Conservation (phyloP, 2,888 invertebrate species). For the Drosophila percnosoma region DNA sequence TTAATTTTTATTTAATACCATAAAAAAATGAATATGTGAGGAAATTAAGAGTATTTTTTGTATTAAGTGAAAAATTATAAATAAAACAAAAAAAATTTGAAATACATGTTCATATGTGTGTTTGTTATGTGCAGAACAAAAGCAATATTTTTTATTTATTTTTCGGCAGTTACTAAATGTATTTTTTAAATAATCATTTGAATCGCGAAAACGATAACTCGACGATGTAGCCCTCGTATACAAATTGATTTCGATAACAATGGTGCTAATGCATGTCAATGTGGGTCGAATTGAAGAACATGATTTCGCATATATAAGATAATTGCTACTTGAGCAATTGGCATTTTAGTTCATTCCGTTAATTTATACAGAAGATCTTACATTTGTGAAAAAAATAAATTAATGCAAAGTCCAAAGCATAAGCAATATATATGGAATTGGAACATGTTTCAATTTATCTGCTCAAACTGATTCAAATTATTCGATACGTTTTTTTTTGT, state of each 20-base stretch:
- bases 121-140: background rate
- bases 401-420: background rate
- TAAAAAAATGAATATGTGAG: conserved; percentile 50
- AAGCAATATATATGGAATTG: background rate
- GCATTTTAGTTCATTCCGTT: background rate
- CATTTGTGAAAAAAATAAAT: background rate
- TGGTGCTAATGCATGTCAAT: background rate
- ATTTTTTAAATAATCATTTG: background rate
- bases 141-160: background rate
- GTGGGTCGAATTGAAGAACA: background rate
- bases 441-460: background rate
- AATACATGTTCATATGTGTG: background rate
- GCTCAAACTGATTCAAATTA: background rate
- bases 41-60: conserved; percentile 76
- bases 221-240: background rate
- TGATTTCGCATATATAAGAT: background rate
- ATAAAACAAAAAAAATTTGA: conserved; percentile 60
- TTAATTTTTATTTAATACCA: conserved; percentile 66
- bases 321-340: background rate
- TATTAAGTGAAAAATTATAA: conserved; percentile 75
- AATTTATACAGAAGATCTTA: background rate
- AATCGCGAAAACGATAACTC: background rate
- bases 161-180: background rate
- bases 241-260: background rate
- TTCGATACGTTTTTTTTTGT: background rate